Evolutionary conservation across 2,113 vertebrate species (phyloP).

Genomic region (Caretta caretta): DNA sequence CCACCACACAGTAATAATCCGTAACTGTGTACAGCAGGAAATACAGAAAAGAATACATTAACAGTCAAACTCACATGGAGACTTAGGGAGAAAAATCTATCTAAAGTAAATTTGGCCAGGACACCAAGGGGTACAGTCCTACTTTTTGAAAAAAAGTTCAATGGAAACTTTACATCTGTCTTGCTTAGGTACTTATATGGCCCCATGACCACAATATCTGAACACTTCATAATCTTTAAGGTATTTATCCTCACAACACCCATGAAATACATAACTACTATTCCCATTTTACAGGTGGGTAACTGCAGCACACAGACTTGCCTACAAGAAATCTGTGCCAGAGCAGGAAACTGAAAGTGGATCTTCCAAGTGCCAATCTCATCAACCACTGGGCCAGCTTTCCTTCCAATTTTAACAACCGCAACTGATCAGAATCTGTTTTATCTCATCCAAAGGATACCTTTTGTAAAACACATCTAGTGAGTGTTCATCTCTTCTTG

Average conservation of each 20-base stretch:
- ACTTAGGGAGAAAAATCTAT: neutral
- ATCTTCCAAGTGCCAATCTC: neutral
- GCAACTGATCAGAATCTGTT: neutral
- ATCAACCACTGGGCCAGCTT: neutral
- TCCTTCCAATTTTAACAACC: neutral
- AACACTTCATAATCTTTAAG: neutral
- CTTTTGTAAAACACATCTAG: neutral
- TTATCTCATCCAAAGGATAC: neutral
- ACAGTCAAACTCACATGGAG: neutral
- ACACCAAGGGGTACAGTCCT: neutral
- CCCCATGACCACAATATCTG: rapidly evolving
- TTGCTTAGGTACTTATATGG: neutral
- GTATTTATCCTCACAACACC: rapidly evolving
- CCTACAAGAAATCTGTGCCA: neutral
- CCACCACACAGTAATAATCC: neutral
- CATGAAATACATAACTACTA: neutral
- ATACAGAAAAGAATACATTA: neutral
- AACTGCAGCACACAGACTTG: neutral
- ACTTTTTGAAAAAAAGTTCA: neutral
- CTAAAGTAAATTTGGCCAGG: neutral
- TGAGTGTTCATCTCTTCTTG: neutral
- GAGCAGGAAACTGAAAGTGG: neutral
- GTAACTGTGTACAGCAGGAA: neutral
- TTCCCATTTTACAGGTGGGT: neutral
- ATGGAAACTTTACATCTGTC: rapidly evolving